These are phyloP conservation scores for Oxyura jamaicensis DNA, from an alignment of 2,113 vertebrate genomes.

Conservation along the genomic window DNA sequence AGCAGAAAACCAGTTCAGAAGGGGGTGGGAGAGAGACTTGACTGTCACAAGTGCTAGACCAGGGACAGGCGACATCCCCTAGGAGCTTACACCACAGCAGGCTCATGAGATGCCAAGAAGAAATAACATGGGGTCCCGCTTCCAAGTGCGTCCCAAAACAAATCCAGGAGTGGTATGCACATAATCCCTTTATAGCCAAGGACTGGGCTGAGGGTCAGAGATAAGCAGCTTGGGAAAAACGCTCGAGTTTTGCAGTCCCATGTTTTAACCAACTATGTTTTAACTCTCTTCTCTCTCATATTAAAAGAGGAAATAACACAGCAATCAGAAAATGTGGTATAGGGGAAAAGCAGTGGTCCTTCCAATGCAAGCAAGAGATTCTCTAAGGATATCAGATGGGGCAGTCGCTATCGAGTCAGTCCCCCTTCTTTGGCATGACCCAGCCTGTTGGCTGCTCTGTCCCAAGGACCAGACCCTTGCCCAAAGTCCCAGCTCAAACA, in stretches of 20 bases:
- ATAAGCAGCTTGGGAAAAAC: constrained; percentile 10
- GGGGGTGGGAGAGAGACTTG: background rate
- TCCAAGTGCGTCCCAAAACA: background rate
- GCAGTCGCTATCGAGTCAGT: background rate
- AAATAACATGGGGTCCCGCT: background rate
- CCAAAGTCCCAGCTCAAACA: no score
- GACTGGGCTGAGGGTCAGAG: background rate
- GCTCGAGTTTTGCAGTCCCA: background rate
- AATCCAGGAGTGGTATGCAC: background rate
- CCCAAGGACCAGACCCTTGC: no score
- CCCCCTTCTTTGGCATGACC: no score
- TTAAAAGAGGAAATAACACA: background rate
- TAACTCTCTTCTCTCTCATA: background rate
- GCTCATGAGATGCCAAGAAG: background rate
- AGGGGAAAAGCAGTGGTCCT: background rate
- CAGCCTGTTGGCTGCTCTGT: no score
- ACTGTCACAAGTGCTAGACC: background rate
- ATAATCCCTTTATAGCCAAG: background rate
- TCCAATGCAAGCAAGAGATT: background rate
- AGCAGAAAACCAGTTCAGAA: background rate
- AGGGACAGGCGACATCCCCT: background rate
- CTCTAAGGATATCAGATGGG: background rate
- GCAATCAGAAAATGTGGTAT: background rate
- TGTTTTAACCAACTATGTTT: background rate
- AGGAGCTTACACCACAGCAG: background rate